Base-by-base conservation (phyloP, 2,797 vertebrate genomes). In the Notoglanidium macrostoma region DNA sequence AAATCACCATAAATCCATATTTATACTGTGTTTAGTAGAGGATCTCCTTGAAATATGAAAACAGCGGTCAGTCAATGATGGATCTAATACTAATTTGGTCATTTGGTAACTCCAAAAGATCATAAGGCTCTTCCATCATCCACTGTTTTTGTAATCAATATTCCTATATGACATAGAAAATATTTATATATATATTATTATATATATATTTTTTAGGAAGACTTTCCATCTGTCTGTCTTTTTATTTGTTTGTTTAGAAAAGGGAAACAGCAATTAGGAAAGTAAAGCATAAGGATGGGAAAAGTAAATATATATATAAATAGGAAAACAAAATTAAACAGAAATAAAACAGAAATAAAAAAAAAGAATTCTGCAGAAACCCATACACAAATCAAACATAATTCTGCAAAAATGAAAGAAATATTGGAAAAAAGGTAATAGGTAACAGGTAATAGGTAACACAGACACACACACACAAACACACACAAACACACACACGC, bases 1-100 rank as follows among this genome's bases (percentile, higher is more conserved):
- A 80, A 78, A 84, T 76, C 83, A 73, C 67, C 74, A 88, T 88
- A 87, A 78, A 87, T 78, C 63, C 86, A 77, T 87, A 87, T 83
- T 84, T 78, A 78, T 63, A 44, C 17, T 61, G 29, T 70, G 15
- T 83, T 63, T 74, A 76, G 32, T 61, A 40, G 81, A 44, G n/a
- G 12, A 67, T 35, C 57, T 83, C 59, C 46, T 51, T 26, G 54
- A 86, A 57, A 81, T 59, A 65, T 57, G 51, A 57, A 78, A 78
- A 35, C 21, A 80, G 35, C 0, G 21, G 80, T n/a, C 44, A 82
- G 26, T 32, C 40, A 10, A 40, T 63, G 35, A 63, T 49, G 61
- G 44, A 65, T 19, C 7, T 15, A n/a, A 7, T 26, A 26, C 14
- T 79, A 59, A 46, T 63, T 49, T 46, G 40, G 79, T 46, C n/a